Base-by-base conservation (phyloP, 2,113 vertebrate genomes). In the Myiopsitta monachus region DNA sequence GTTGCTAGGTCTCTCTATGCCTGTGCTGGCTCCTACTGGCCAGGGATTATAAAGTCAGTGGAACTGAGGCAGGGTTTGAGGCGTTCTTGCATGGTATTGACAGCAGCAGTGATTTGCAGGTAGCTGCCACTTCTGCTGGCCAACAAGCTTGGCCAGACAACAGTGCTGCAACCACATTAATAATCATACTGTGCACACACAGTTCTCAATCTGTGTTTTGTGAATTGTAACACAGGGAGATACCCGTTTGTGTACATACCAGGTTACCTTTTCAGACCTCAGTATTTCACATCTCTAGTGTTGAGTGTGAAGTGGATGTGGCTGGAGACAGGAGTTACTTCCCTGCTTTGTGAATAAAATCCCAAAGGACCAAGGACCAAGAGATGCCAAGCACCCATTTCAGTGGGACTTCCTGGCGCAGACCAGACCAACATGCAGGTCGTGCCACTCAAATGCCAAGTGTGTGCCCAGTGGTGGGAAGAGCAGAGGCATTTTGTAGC, bases 1-100 rank as follows among this genome's bases (percentile, higher is more conserved):
- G 16, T 3, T 28, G 43, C 11, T 1, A 0, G 18, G 11, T 54
- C 7, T 62, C 14, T 73, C 54, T 41, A 0, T 68, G 11, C 11
- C 33, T 77, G 10, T 70, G 17, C 67, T 70, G 15, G 13, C 52
- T 95, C 63, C 62, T 61, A 30, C 16, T 75, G 30, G 12, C 27
- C 11, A 9, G 26, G 38, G 57, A n/a, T 76, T 47, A 51, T 26
- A 30, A 77, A 6, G 1, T 41, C 2, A 2, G 5, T 41, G 28
- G 44, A 89, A 66, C 13, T 18, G 39, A 75, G 43, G 27, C 15
- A 72, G 30, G 14, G 49, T 64, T 69, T 51, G 36, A 52, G 30
- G 44, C 22, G 43, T 52, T 31, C 41, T 70, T 52, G 23, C 10
- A 18, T 52, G 22, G 7, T 67, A 28, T 23, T 47, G 68, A 23